phyloP scores from a whole-genome alignment of 2,888 invertebrate species.

The Drosophila fungiperda region DNA sequence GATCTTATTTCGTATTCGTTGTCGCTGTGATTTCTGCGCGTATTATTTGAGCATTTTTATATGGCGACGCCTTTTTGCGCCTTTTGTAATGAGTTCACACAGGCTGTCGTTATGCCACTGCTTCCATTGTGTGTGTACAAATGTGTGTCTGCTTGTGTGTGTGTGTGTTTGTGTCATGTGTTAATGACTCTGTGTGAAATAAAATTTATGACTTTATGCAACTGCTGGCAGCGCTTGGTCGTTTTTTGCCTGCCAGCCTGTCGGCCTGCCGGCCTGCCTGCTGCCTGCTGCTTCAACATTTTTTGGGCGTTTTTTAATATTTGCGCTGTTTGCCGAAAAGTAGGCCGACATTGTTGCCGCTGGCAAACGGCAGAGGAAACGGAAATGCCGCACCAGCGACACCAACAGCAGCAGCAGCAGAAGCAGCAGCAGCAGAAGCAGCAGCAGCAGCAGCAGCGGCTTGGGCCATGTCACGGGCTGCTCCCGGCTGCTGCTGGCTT shows the following conservation, averaged over 20 bases:
- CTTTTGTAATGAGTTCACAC: slow-evolving; percentile 78
- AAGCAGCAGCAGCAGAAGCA: slow-evolving; percentile 38
- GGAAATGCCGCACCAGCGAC: slow-evolving; percentile 75
- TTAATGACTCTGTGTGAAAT: slow-evolving; percentile 80
- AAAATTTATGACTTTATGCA: slow-evolving; percentile 81
- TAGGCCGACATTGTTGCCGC: slow-evolving; percentile 80
- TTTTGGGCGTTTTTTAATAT: slow-evolving; percentile 74
- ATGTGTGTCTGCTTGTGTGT: slow-evolving; percentile 16
- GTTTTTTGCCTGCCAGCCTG: slow-evolving; percentile 36
- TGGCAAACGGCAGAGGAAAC: slow-evolving; percentile 72
- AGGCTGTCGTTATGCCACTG: slow-evolving; percentile 55
- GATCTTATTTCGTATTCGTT: slow-evolving; percentile 71
- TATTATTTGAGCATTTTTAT: slow-evolving; percentile 60
- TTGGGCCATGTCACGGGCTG: slow-evolving; percentile 24
- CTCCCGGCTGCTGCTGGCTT: slow-evolving; percentile 16
- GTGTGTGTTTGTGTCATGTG: slow-evolving; percentile 71
- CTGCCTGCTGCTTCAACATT: slow-evolving; percentile 34
- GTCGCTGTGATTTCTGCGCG: slow-evolving; percentile 67
- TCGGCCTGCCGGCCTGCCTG: slow-evolving; percentile 17
- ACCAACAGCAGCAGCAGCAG: slow-evolving; percentile 25
- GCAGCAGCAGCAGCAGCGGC: slow-evolving; percentile 42
- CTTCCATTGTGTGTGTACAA: slow-evolving; percentile 45
- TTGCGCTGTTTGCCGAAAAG: slow-evolving; percentile 69
- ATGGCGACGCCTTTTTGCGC: slow-evolving; percentile 56
- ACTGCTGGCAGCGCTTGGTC: slow-evolving; percentile 67